These are phyloP conservation scores for Pyrocoelia pectoralis DNA, from an alignment of 2,888 invertebrate genomes.

Conservation along the genomic window DNA sequence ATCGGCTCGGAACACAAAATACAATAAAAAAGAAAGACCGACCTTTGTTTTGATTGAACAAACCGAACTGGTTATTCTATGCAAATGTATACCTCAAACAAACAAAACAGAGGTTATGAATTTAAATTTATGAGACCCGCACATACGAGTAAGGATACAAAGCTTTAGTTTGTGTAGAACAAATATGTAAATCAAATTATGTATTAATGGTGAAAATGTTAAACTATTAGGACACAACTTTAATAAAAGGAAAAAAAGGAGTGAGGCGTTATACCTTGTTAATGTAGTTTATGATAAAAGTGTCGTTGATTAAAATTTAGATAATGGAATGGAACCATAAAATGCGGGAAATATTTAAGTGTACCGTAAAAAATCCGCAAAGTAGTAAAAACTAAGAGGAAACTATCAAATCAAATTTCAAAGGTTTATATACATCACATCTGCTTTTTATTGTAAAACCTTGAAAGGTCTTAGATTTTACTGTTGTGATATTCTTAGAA, in stretches of 20 bases:
- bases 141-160: neutral
- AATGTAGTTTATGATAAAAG: neutral
- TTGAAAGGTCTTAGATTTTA: neutral
- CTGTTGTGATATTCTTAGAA: neutral
- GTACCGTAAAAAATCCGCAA: neutral
- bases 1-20: neutral
- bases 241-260: too few relatives aligned
- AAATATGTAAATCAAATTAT: neutral
- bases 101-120: neutral
- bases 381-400: neutral
- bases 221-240: neutral
- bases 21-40: neutral
- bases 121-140: neutral
- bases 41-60: neutral
- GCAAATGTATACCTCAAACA: neutral
- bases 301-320: neutral
- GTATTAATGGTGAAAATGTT: neutral
- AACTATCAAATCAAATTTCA: neutral
- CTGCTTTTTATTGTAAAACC: slow-evolving; percentile 1
- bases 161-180: neutral
- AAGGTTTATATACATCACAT: slow-evolving; percentile 1
- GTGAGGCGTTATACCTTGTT: too few relatives aligned
- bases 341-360: neutral
- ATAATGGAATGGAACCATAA: neutral
- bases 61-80: neutral